phyloP scores from a whole-genome alignment of 2,888 invertebrate species.

The Bhutanitis thaidina region DNA sequence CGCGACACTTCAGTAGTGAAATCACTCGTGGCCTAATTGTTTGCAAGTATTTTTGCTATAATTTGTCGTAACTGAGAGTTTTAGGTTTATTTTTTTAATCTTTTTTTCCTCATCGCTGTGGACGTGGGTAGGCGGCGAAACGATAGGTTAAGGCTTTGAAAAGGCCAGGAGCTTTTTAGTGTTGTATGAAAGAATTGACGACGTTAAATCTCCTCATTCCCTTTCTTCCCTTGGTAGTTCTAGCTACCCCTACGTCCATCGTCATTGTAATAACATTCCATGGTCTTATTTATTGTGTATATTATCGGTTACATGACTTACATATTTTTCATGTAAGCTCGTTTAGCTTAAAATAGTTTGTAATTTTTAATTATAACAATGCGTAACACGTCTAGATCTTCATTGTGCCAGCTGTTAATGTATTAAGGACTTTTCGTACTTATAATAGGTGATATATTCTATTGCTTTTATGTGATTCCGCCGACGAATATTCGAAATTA shows the following conservation, averaged over 20 bases:
- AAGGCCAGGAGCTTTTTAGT: background rate
- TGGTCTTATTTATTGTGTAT: slow-evolving; percentile 79
- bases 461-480: slow-evolving; percentile 70
- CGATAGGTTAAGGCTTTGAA: slow-evolving; percentile 32
- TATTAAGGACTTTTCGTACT: slow-evolving; percentile 74
- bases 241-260: background rate
- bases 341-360: slow-evolving; percentile 51
- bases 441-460: slow-evolving; percentile 65
- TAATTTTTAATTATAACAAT: slow-evolving; percentile 57
- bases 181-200: background rate
- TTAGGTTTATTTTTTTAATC: slow-evolving; percentile 68
- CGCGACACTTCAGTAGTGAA: slow-evolving; percentile 14
- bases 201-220: background rate
- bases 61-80: slow-evolving; percentile 63
- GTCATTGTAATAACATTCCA: slow-evolving; percentile 67
- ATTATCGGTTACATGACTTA: slow-evolving; percentile 66
- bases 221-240: background rate
- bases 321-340: slow-evolving; percentile 75
- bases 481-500: slow-evolving; percentile 67
- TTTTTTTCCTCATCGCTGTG: slow-evolving; percentile 22
- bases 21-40: slow-evolving; percentile 37
- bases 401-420: slow-evolving; percentile 77
- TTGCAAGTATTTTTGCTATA: slow-evolving; percentile 78
- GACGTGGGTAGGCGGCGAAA: slow-evolving; percentile 36
- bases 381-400: slow-evolving; percentile 74